A percentile compares a stretch with the other conserved stretches of the same genome.
phyloP scores from a whole-genome alignment of 2,888 invertebrate species.

The Dicroscelio sp. region DNA sequence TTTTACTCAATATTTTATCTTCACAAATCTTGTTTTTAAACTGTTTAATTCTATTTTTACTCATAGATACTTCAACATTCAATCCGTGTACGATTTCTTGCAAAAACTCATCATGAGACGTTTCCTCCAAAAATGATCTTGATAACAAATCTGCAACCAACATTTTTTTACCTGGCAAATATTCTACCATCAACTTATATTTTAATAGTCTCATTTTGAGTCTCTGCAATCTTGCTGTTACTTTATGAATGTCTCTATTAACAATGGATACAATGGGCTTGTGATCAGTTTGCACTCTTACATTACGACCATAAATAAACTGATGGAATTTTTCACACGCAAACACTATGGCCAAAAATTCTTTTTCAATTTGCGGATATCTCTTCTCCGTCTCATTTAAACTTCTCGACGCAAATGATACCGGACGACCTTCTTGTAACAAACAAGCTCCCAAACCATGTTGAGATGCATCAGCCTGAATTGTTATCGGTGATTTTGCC shows the following conservation, averaged over 20 bases:
- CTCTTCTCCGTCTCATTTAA: constrained; percentile 87
- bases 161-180: constrained; percentile 86
- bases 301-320: constrained; percentile 85
- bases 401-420: constrained; percentile 89
- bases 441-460: constrained; percentile 88
- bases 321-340: constrained; percentile 89
- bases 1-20: neutral
- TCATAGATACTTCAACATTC: constrained; percentile 55
- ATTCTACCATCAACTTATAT: constrained; percentile 82
- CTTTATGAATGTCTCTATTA: constrained; percentile 86
- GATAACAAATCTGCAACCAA: constrained; percentile 86
- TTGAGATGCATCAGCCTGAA: constrained; percentile 87
- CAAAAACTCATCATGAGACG: constrained; percentile 46
- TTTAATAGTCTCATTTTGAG: constrained; percentile 87
- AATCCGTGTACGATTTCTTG: constrained; percentile 50
- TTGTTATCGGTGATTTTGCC: constrained; percentile 81
- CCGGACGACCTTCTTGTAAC: constrained; percentile 87
- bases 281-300: constrained; percentile 87
- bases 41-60: constrained; percentile 43
- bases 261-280: constrained; percentile 88
- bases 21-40: constrained; percentile 38
- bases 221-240: constrained; percentile 86
- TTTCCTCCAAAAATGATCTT: constrained; percentile 70
- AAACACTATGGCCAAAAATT: constrained; percentile 88
- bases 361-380: constrained; percentile 90